A percentile compares a stretch with the other conserved stretches of the same genome.
Evolutionary conservation across 2,797 vertebrate genomes (phyloP).

Genomic region (Pangasius sanitwongsei): DNA sequence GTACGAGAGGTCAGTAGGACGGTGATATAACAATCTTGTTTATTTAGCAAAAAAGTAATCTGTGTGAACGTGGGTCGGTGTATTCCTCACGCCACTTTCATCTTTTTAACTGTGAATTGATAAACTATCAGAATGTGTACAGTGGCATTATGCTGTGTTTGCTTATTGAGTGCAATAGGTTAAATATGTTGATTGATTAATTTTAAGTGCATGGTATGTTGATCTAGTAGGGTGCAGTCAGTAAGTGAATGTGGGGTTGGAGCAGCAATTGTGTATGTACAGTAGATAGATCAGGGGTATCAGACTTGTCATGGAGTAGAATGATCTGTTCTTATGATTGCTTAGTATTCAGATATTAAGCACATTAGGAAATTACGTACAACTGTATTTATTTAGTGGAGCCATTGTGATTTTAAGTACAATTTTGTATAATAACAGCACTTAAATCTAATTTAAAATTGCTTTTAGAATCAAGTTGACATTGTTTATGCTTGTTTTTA

Average conservation of each 20-base stretch:
- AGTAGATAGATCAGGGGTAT: background rate
- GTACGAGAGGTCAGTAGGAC: background rate
- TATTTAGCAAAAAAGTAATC: background rate
- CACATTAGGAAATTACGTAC: background rate
- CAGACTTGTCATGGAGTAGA: background rate
- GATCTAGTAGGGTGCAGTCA: conserved; percentile 17
- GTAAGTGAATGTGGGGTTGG: conserved; percentile 5
- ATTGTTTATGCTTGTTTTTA: background rate
- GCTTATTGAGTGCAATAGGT: conserved; percentile 18
- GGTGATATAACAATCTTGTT: background rate
- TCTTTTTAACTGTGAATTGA: conserved; percentile 6
- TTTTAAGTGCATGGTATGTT: conserved; percentile 4
- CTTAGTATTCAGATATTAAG: background rate
- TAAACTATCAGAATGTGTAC: background rate
- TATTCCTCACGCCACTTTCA: background rate
- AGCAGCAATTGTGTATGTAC: background rate
- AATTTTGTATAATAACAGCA: background rate
- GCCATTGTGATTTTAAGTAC: background rate
- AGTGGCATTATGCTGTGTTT: conserved; percentile 15
- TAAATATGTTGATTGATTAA: background rate
- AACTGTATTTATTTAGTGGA: background rate
- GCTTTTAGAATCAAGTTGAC: background rate
- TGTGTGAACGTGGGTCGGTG: background rate
- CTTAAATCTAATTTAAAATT: background rate
- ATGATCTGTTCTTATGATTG: background rate